Conservation (phyloP, 1,140 invertebrate species). For the Eufriesea mexicana region DNA sequence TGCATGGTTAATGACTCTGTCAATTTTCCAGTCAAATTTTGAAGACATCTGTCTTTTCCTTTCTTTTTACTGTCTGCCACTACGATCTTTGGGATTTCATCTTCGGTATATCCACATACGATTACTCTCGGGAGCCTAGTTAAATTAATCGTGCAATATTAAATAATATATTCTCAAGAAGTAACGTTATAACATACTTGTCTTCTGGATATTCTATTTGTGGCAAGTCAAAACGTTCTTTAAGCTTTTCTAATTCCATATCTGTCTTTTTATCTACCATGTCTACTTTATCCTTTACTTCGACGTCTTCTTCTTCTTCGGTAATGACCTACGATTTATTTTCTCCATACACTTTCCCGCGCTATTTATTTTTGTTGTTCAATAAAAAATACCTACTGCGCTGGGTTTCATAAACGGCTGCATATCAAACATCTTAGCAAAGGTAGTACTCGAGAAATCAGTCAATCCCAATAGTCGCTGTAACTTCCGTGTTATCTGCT, state of each 20-base stretch:
- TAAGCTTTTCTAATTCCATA: not conserved
- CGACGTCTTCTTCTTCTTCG: slow-evolving; percentile 13
- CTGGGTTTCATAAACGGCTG: slow-evolving; percentile 51
- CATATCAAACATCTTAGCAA: slow-evolving; percentile 70
- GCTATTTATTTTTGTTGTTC: not conserved
- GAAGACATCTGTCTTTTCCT: slow-evolving; percentile 61
- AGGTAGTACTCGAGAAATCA: slow-evolving; percentile 66
- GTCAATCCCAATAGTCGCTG: slow-evolving; percentile 72
- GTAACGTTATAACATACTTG: slow-evolving; percentile 63
- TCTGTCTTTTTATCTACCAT: slow-evolving; percentile 2
- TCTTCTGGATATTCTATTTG: slow-evolving; percentile 75
- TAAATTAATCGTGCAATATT: not conserved
- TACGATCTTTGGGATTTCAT: slow-evolving; percentile 76
- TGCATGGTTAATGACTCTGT: slow-evolving; percentile 85
- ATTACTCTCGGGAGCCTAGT: slow-evolving; percentile 75
- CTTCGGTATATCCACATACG: slow-evolving; percentile 75
- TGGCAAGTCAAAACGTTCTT: slow-evolving; percentile 68
- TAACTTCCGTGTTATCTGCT: slow-evolving; percentile 74
- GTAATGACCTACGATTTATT: slow-evolving; percentile 26
- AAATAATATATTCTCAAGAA: not conserved
- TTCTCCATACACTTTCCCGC: not conserved
- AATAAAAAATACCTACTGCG: slow-evolving; percentile 24
- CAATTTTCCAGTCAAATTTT: slow-evolving; percentile 82
- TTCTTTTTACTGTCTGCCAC: slow-evolving; percentile 72
- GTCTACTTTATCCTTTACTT: not conserved